phyloP scores from a whole-genome alignment of 2,797 vertebrate species.

The Cottoperca gobio region DNA sequence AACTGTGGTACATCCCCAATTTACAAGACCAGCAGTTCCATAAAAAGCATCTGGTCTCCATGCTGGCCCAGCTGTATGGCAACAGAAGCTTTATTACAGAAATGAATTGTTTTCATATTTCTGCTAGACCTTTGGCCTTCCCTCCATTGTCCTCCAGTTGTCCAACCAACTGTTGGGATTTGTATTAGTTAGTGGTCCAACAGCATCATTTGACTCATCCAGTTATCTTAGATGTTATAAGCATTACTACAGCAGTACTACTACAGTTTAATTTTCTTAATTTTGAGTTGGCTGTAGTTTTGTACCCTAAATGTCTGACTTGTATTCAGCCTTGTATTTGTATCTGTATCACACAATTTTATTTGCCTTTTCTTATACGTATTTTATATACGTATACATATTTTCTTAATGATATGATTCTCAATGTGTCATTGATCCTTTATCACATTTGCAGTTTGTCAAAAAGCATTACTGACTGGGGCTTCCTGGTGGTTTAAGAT shows the following conservation, averaged over 20 bases:
- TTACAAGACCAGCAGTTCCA: not conserved
- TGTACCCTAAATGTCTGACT: too few relatives aligned
- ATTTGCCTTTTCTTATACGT: not conserved
- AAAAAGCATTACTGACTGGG: not conserved
- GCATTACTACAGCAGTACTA: not conserved
- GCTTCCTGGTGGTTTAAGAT: not conserved
- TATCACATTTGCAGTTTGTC: not conserved
- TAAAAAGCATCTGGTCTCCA: not conserved
- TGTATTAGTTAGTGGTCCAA: not conserved
- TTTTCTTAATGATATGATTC: not conserved
- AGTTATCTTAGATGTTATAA: not conserved
- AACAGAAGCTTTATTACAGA: not conserved
- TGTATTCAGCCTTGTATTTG: too few relatives aligned
- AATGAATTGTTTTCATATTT: not conserved
- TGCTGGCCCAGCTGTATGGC: not conserved
- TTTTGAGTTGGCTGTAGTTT: too few relatives aligned
- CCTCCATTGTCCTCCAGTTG: not conserved
- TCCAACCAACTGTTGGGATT: not conserved
- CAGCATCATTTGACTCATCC: conserved; percentile 8
- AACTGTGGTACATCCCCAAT: not conserved
- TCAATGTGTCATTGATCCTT: not conserved
- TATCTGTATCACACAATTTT: too few relatives aligned
- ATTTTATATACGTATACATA: too few relatives aligned
- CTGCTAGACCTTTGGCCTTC: not conserved
- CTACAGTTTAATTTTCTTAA: too few relatives aligned